Base-by-base conservation (phyloP, 2,888 invertebrate genomes). In the Scrobipalpa atriplicella region DNA sequence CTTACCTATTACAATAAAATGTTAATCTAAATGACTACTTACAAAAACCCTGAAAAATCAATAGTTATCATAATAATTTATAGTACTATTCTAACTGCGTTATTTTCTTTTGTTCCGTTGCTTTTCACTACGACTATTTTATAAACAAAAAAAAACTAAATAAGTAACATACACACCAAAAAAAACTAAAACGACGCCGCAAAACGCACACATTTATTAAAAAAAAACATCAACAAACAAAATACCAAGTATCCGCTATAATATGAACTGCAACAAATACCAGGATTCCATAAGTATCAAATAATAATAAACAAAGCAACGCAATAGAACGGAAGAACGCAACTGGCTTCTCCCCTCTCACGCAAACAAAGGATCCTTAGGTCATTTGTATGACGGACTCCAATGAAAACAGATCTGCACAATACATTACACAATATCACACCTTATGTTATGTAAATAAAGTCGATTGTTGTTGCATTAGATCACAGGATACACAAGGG, bases 371-470 rank as follows among this genome's bases (percentile, higher is more conserved):
- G 61, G 6, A 29, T 9, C 61, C 61, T 61, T 41, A 61, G 61
- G 41, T 61, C 61, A 61, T 19, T 61, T 18, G 11, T 16, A 39
- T 11, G 11, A 19, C 41, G 1, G 19, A 18, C 9, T 6, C 19
- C 61, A 19, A 19, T 38, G 61, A 41, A 61, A 13, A 19, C 41
- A 61, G 18, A 39, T 41, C 41, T 5, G 2, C 61, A 19, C 16
- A 19, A 16, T 2, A 16, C 39, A 61, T 7, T 58, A 58, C 16
- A 56, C 41, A 43, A 41, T 62, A 21, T 13, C 19, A 9, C 43
- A n/a, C 16, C 47, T 47, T 13, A n/a, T 84, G 82, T 83, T 82
- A 75, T 85, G 76, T 84, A 85, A 89, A 83, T 82, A 89, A 72
- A 76, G 75, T 66, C 68, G 70, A 80, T 85, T 90, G 90, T 90